A percentile compares a stretch with the other conserved stretches of the same genome.
Evolutionary conservation across 2,797 vertebrate species (phyloP).

Genomic region (Acanthurus leucopareius): DNA sequence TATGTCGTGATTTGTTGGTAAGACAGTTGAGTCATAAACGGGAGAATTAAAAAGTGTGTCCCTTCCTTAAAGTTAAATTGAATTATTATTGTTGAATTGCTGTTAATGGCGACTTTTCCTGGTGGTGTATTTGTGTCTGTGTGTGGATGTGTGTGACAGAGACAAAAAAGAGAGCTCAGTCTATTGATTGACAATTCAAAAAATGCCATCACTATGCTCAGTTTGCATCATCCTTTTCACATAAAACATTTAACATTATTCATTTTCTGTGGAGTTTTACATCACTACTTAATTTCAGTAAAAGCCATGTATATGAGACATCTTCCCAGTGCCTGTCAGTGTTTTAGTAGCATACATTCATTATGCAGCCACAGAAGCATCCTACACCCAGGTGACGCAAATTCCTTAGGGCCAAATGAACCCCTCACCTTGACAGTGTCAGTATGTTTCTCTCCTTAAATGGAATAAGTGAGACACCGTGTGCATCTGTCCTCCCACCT

Average conservation of each 20-base stretch:
- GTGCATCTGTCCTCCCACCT: not conserved
- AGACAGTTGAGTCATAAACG: too few relatives aligned
- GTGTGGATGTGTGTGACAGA: not conserved
- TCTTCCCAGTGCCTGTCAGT: not conserved
- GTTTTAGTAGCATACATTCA: not conserved
- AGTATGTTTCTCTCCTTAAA: not conserved
- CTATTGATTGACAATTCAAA: slow-evolving; percentile 9
- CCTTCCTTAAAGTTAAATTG: too few relatives aligned
- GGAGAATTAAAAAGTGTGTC: too few relatives aligned
- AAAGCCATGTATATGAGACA: not conserved
- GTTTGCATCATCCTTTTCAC: slow-evolving; percentile 42
- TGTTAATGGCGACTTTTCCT: too few relatives aligned
- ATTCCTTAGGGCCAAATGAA: not conserved
- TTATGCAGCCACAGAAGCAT: slow-evolving; percentile 8
- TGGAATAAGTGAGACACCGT: not conserved
- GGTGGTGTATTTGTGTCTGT: too few relatives aligned
- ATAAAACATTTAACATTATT: slow-evolving; percentile 19
- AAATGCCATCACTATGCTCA: slow-evolving; percentile 42
- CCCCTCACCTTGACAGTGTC: slow-evolving; percentile 19
- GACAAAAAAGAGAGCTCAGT: not conserved
- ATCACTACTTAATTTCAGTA: slow-evolving; percentile 1
- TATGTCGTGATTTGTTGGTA: too few relatives aligned
- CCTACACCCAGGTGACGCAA: not conserved
- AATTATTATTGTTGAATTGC: too few relatives aligned
- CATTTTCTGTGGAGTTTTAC: slow-evolving; percentile 28